Base-by-base conservation (phyloP, 1,140 invertebrate species). In the Panulirus ornatus region DNA sequence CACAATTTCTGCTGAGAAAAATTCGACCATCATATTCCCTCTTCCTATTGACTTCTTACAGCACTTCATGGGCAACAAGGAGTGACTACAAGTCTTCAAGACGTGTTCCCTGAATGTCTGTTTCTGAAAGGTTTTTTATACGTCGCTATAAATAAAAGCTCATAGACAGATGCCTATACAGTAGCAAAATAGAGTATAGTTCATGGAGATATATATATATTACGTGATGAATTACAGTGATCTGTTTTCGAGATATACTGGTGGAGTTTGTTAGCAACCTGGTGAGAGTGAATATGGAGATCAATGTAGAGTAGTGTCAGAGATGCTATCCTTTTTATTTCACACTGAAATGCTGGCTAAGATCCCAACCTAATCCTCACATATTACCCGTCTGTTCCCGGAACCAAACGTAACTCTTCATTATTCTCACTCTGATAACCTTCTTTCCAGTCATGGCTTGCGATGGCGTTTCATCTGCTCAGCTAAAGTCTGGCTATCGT, bases 21-120 rank as follows among this genome's bases (percentile, higher is more conserved):
- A 99, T 94, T 99, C 98, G 3, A 99, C 98, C 14, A 99, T 99
- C 93, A 97, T 99, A 84, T 99, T 99, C 94, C 98, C 98, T 42
- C 95, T 99, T 92, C 98, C 98, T 40, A 97, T 99, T 93, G 98
- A 99, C 93, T 95, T 99, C 92, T 93, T 99, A 70, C 71, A 44
- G 54, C 91, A 91, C 38, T 91, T 91, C 86, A 79, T 91, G 70
- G 63, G 66, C 54, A 47, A 54, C 42, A 79, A 81, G 73, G 85
- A 88, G 71, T 86, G 84, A 86, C 47, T 30, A 22, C 14, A 9
- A 30, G 40, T 58, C 42, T 42, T 54, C 42, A 44, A 14, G 42
- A 27, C 6, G 22, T 30, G 9, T 42, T 54, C 44, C 76, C 76
- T 27, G 5, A 44, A 58, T 75, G 78, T 47, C 79, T 83, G 30